Conservation (phyloP, 2,797 vertebrate genomes). For the Paedocypris micromegethes region DNA sequence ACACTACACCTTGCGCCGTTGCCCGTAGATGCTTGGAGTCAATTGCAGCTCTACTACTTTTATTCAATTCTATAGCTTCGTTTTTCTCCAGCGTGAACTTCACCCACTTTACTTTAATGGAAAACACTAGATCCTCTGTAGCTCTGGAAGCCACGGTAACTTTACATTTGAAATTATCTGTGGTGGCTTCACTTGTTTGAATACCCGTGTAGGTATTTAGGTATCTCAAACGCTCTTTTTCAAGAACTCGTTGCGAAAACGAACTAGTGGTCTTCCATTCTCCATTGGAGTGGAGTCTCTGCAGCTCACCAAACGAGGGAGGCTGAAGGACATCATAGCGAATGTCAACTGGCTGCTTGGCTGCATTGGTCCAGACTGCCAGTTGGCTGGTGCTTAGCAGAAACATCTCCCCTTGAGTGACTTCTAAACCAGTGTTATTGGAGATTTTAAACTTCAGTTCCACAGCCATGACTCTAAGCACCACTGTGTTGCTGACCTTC, state of each 20-base stretch:
- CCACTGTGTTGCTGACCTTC: slow-evolving; percentile 84
- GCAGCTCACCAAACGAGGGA: slow-evolving; percentile 79
- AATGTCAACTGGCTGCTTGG: slow-evolving; percentile 71
- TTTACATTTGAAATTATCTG: slow-evolving; percentile 81
- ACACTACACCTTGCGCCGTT: slow-evolving; percentile 56
- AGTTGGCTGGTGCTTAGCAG: slow-evolving; percentile 72
- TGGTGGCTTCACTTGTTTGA: slow-evolving; percentile 65
- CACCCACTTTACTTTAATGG: slow-evolving; percentile 77
- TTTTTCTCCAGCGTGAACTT: slow-evolving; percentile 72
- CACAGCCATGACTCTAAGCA: slow-evolving; percentile 78
- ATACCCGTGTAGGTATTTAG: slow-evolving; percentile 72
- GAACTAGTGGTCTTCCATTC: slow-evolving; percentile 74
- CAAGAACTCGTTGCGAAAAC: slow-evolving; percentile 79
- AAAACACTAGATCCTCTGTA: slow-evolving; percentile 72
- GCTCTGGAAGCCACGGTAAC: slow-evolving; percentile 70
- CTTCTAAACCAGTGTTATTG: slow-evolving; percentile 73
- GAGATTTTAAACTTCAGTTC: slow-evolving; percentile 74
- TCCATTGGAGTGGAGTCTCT: slow-evolving; percentile 69
- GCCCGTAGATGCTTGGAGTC: slow-evolving; percentile 71
- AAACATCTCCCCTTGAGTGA: slow-evolving; percentile 69
- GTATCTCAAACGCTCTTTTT: slow-evolving; percentile 72
- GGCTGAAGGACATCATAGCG: slow-evolving; percentile 69
- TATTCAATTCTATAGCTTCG: slow-evolving; percentile 70
- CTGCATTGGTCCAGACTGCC: slow-evolving; percentile 74
- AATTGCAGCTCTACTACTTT: slow-evolving; percentile 70